These are phyloP conservation scores for Alligator sinensis DNA, from an alignment of 2,113 vertebrate genomes.

Conservation along the genomic window DNA sequence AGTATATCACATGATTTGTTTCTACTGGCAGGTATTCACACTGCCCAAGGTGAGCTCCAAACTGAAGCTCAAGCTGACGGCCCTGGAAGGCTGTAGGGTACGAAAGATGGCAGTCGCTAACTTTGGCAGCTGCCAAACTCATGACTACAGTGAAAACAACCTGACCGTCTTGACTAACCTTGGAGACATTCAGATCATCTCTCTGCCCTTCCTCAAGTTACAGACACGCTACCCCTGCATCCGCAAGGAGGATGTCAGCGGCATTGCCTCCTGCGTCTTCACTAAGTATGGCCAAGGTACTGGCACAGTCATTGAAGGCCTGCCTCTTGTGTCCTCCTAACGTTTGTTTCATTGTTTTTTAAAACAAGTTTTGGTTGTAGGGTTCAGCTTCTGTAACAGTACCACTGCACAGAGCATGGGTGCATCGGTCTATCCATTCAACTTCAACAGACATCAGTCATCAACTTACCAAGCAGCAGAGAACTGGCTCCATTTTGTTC, in stretches of 20 bases:
- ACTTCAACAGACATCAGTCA: neutral
- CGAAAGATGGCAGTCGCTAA: slow-evolving; percentile 88
- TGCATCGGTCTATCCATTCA: neutral
- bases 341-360: neutral
- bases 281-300: slow-evolving; percentile 95
- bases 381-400: neutral
- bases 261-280: slow-evolving; percentile 98
- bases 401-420: neutral
- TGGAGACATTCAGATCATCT: slow-evolving; percentile 94
- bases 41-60: slow-evolving; percentile 95
- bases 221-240: slow-evolving; percentile 95
- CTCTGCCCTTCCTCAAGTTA: slow-evolving; percentile 90
- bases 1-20: neutral
- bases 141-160: slow-evolving; percentile 91
- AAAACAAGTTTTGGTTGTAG: neutral
- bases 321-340: neutral
- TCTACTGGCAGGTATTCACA: slow-evolving; percentile 87
- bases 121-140: slow-evolving; percentile 88
- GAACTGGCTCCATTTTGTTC: neutral
- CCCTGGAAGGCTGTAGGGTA: slow-evolving; percentile 92
- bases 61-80: slow-evolving; percentile 95
- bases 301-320: fast-evolving
- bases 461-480: neutral
- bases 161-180: slow-evolving; percentile 93
- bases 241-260: slow-evolving; percentile 94